phyloP scores from a whole-genome alignment of 2,113 vertebrate genomes.

The Struthio camelus region DNA sequence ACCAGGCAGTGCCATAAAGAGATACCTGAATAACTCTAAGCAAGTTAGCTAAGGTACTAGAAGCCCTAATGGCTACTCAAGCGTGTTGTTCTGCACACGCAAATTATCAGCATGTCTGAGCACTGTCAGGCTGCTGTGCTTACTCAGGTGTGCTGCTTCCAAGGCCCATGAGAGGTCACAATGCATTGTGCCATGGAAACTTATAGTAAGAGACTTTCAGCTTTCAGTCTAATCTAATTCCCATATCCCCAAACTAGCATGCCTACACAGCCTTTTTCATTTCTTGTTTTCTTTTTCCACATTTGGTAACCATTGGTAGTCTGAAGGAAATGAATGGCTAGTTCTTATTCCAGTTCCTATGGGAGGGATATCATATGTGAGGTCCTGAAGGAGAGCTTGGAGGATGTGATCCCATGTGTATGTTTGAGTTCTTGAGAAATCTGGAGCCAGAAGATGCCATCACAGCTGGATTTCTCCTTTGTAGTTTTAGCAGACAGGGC shows the following conservation, averaged over 20 bases:
- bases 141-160: slow-evolving; percentile 21
- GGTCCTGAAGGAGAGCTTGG: neutral
- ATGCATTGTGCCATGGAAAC: neutral
- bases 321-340: neutral
- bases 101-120: neutral
- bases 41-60: neutral
- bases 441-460: neutral
- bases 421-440: neutral
- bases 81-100: neutral
- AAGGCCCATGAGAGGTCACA: neutral
- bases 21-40: neutral
- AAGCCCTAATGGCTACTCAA: slow-evolving; percentile 11
- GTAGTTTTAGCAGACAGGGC: slow-evolving; percentile 46
- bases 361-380: neutral
- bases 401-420: neutral
- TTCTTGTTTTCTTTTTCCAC: neutral
- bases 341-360: neutral
- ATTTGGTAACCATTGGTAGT: neutral
- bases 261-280: neutral
- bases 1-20: neutral
- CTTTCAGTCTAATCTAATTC: neutral
- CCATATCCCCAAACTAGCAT: accelerated
- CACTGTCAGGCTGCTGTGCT: neutral
- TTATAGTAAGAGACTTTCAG: neutral
- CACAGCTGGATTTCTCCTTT: slow-evolving; percentile 20